These are phyloP conservation scores for Pelagia noctiluca DNA, from an alignment of 30 jellyfish, hydroid and myxozoan genomes.

Conservation along the genomic window DNA sequence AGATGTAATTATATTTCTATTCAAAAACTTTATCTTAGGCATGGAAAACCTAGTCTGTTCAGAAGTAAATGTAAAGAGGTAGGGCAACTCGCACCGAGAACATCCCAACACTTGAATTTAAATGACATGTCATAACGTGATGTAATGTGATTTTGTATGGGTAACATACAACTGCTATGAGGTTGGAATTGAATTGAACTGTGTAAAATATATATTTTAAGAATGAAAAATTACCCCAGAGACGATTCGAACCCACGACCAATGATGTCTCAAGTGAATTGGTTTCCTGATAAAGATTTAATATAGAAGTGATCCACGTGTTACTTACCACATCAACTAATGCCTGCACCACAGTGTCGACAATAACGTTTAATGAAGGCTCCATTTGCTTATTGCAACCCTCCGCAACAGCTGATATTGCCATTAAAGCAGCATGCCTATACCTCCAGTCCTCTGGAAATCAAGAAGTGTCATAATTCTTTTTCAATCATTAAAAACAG, in stretches of 20 bases:
- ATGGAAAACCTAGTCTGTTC: no score
- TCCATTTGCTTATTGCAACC: constrained; percentile 99
- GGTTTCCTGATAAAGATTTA: no score
- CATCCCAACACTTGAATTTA: no score
- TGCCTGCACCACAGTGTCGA: constrained; percentile 81
- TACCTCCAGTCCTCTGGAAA: constrained; percentile 92
- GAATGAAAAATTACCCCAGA: no score
- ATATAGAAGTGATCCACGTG: no score
- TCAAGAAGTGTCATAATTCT: background rate
- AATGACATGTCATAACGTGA: no score
- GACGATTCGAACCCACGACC: background rate
- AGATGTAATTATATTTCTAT: no score
- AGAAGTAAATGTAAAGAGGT: no score
- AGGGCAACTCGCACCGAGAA: no score
- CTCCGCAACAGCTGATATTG: constrained; percentile 98
- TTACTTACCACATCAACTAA: constrained; percentile 78
- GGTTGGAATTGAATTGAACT: background rate
- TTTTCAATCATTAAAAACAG: background rate
- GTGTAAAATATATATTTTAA: background rate
- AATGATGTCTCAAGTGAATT: background rate
- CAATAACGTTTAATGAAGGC: constrained; percentile 90
- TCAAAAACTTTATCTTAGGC: no score
- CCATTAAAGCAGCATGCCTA: constrained; percentile 99
- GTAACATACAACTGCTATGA: no score
- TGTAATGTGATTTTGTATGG: no score